Evolutionary conservation across 23 tunicate genomes (phyloP).

Genomic region (Diplosoma virens): DNA sequence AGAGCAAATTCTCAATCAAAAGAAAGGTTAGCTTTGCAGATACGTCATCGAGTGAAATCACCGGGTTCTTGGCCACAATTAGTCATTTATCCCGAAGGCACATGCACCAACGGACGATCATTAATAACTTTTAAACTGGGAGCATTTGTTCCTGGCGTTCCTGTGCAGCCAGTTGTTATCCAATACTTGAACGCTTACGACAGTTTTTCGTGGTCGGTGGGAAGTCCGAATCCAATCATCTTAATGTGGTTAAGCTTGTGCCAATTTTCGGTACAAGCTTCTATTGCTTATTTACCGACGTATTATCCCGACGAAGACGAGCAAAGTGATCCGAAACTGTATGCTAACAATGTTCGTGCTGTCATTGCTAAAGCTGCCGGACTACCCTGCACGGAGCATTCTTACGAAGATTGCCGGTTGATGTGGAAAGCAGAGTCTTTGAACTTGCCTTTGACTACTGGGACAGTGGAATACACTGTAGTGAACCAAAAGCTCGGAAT

Average conservation of each 20-base stretch:
- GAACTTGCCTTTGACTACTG: constrained; percentile 44
- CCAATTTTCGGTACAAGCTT: constrained; percentile 36
- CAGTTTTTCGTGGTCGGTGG: constrained; percentile 38
- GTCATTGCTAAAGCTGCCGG: constrained; percentile 27
- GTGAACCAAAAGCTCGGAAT: constrained; percentile 32
- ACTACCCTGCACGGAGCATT: constrained; percentile 58
- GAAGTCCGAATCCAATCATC: constrained; percentile 34
- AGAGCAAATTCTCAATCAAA: constrained; percentile 52
- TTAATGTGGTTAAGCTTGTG: constrained; percentile 58
- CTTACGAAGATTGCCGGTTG: constrained; percentile 58
- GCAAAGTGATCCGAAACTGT: constrained; percentile 53
- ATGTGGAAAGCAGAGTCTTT: constrained; percentile 44
- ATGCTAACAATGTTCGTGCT: constrained; percentile 50
- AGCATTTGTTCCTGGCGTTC: constrained; percentile 54
- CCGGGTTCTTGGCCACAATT: constrained; percentile 58
- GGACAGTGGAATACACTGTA: constrained; percentile 32
- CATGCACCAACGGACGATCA: constrained; percentile 52
- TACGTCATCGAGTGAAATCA: constrained; percentile 30
- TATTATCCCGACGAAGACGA: constrained; percentile 44
- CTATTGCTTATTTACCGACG: constrained; percentile 38
- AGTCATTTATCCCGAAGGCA: constrained; percentile 69
- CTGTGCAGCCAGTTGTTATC: constrained; percentile 63
- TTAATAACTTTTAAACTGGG: constrained; percentile 66
- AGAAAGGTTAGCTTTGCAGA: constrained; percentile 30
- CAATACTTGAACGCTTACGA: constrained; percentile 41